Evolutionary conservation across 2,797 vertebrate genomes (phyloP).

Genomic region (Aldrovandia affinis): DNA sequence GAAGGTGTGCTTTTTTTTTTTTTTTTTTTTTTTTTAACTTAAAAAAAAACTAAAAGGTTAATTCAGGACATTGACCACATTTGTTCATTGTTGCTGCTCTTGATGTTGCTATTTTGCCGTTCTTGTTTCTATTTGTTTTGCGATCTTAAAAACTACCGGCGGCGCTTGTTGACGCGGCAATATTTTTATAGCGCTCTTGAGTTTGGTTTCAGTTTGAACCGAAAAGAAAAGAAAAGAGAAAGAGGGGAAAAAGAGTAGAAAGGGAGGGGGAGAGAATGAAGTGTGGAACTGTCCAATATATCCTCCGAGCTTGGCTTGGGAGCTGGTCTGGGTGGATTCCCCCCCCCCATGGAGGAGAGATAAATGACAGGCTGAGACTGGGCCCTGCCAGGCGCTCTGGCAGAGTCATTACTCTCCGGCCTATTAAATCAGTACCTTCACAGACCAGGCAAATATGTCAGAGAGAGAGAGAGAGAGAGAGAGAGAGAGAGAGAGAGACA

Average conservation of each 20-base stretch:
- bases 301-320: conserved; percentile 70
- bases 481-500: conserved; percentile 47
- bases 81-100: conserved; percentile 9
- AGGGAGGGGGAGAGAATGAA: conserved; percentile 48
- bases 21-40: background rate
- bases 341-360: no score
- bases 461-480: conserved; percentile 45
- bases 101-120: background rate
- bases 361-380: conserved; percentile 73
- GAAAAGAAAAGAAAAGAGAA: conserved; percentile 56
- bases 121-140: background rate
- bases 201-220: conserved; percentile 63
- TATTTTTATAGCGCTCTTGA: conserved; percentile 70
- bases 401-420: conserved; percentile 77
- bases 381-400: conserved; percentile 75
- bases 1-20: conserved; percentile 14
- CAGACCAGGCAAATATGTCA: conserved; percentile 77
- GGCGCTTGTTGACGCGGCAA: conserved; percentile 67
- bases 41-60: conserved; percentile 42
- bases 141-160: conserved; percentile 48
- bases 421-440: conserved; percentile 78
- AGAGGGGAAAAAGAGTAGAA: conserved; percentile 47
- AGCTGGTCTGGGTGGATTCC: conserved; percentile 68
- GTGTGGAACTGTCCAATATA: conserved; percentile 71
- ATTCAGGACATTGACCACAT: conserved; percentile 58